Conservation (phyloP, 2,113 vertebrate genomes). For the Dicaeum eximium region DNA sequence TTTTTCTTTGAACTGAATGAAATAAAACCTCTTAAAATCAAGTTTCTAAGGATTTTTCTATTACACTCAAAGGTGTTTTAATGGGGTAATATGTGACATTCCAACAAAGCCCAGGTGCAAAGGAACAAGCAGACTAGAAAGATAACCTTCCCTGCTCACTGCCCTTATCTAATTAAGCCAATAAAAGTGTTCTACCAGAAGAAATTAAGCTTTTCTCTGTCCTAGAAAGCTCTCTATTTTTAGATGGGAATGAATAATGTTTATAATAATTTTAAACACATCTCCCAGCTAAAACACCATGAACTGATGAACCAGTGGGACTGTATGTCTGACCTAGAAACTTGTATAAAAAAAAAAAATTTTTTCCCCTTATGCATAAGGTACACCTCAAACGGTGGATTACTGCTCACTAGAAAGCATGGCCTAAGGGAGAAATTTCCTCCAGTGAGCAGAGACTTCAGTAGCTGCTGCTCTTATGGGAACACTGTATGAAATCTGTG, state of each 20-base stretch:
- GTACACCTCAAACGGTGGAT: background rate
- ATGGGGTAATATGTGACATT: background rate
- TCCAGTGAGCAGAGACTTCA: background rate
- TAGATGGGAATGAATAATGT: background rate
- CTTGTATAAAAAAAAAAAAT: background rate
- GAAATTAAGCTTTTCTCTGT: background rate
- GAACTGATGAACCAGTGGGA: background rate
- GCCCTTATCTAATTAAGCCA: background rate
- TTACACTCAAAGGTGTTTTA: background rate
- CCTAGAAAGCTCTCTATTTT: constrained; percentile 33
- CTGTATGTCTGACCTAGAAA: background rate
- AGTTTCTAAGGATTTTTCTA: background rate
- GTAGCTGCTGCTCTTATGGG: background rate
- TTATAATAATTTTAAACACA: background rate
- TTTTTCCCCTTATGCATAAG: background rate
- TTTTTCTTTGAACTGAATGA: background rate
- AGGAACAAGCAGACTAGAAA: background rate
- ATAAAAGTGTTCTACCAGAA: constrained; percentile 3
- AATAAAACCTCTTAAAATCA: background rate
- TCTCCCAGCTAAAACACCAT: background rate
- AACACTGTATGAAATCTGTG: background rate
- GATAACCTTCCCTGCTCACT: background rate
- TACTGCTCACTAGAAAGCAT: background rate
- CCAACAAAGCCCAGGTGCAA: background rate
- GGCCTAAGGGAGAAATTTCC: background rate